Conservation (phyloP, 2,113 vertebrate species). For the Pelecanus crispus region DNA sequence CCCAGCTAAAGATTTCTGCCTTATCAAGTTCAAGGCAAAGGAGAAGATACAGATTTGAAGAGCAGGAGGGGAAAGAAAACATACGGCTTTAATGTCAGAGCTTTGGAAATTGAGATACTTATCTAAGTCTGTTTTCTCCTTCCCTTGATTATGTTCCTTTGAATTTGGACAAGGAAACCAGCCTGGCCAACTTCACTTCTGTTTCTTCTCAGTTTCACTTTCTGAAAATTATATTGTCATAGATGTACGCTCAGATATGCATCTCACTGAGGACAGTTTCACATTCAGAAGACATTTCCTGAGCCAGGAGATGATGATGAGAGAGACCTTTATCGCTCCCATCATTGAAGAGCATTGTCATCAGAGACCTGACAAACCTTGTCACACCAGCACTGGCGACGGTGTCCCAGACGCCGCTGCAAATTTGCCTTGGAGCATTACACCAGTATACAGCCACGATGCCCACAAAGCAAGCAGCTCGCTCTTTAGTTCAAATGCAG, state of each 20-base stretch:
- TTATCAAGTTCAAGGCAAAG: slow-evolving; percentile 4
- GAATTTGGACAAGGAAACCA: slow-evolving; percentile 1
- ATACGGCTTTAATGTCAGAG: slow-evolving; percentile 6
- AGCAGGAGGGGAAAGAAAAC: slow-evolving; percentile 43
- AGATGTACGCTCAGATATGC: neutral
- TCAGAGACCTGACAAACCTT: neutral
- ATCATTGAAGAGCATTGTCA: neutral
- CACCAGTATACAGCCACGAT: accelerated
- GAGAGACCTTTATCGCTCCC: neutral
- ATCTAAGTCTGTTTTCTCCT: slow-evolving; percentile 23
- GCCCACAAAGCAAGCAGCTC: neutral
- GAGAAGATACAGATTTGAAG: slow-evolving; percentile 16
- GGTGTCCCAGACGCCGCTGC: neutral
- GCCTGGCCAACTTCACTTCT: neutral
- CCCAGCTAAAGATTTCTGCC: neutral
- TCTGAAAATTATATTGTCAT: neutral
- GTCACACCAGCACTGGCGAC: neutral
- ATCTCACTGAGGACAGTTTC: neutral
- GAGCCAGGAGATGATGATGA: neutral
- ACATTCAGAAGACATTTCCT: neutral
- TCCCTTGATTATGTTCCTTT: slow-evolving; percentile 25
- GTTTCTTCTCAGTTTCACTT: slow-evolving; percentile 3
- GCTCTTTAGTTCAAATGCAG: neutral
- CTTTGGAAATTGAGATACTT: slow-evolving; percentile 37
- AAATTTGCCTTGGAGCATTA: neutral